A percentile compares a stretch with the other conserved stretches of the same genome.
Conservation (phyloP, 2,113 vertebrate species). For the Alethe castanea region DNA sequence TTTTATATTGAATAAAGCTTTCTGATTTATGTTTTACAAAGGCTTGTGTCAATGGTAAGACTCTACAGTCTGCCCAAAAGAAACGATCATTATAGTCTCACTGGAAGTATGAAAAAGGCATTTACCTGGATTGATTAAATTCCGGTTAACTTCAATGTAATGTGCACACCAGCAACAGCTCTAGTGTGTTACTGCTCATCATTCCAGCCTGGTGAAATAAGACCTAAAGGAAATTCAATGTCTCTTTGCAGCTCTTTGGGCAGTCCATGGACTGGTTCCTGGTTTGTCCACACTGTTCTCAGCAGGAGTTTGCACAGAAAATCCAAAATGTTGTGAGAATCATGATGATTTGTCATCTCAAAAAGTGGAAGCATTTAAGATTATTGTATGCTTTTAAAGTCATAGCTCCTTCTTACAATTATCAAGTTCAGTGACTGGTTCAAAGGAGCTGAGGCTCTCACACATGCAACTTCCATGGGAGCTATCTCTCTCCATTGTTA, state of each 20-base stretch:
- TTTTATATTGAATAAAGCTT: neutral
- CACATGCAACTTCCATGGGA: neutral
- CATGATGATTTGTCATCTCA: neutral
- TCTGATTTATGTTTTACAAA: neutral
- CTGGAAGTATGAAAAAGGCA: neutral
- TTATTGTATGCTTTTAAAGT: neutral
- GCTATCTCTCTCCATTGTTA: neutral
- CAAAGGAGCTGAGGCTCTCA: neutral
- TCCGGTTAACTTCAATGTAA: neutral
- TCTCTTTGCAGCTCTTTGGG: neutral
- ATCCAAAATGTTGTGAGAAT: accelerated
- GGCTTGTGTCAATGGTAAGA: neutral
- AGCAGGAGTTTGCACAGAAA: neutral
- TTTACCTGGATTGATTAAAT: neutral
- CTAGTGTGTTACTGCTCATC: neutral
- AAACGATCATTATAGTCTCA: neutral
- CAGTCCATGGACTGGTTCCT: neutral
- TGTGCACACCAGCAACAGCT: neutral
- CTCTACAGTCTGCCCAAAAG: neutral
- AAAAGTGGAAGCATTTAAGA: neutral
- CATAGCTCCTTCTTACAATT: neutral
- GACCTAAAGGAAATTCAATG: neutral
- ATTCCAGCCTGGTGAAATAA: neutral
- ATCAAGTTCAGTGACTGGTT: neutral
- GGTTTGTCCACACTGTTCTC: neutral